These are phyloP conservation scores for Luffia ferchaultella DNA, from an alignment of 2,888 invertebrate species.

Conservation along the genomic window DNA sequence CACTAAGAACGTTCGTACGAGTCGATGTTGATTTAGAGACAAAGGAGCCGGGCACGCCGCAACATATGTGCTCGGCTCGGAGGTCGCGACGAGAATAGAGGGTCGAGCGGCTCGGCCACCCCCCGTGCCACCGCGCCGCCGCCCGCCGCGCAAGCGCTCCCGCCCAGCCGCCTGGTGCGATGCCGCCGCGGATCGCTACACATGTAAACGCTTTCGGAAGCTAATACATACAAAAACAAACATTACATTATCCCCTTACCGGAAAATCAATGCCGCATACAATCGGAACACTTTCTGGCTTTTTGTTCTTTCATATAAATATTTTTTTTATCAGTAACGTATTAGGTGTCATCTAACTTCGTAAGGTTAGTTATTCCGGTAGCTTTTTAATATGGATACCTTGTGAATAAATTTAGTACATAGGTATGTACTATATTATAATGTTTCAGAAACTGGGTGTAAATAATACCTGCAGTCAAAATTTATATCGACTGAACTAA, in stretches of 20 bases:
- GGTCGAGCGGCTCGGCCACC: constrained; percentile 21
- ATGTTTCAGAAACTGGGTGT: too few relatives aligned
- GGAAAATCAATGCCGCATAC: constrained; percentile 4
- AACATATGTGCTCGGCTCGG: constrained; percentile 29
- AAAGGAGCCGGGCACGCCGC: constrained; percentile 28
- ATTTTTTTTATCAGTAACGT: too few relatives aligned
- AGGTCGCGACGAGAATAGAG: constrained; percentile 38
- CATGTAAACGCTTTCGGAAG: constrained; percentile 43
- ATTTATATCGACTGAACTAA: too few relatives aligned
- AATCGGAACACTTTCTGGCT: background rate
- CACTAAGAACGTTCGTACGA: constrained; percentile 13
- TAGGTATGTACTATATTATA: too few relatives aligned
- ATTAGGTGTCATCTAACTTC: too few relatives aligned
- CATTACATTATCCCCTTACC: constrained; percentile 6
- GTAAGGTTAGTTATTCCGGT: too few relatives aligned
- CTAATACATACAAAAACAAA: constrained; percentile 23
- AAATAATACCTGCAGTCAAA: too few relatives aligned
- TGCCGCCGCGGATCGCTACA: constrained; percentile 25
- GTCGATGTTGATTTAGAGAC: constrained; percentile 23
- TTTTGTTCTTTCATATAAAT: too few relatives aligned
- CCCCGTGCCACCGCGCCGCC: constrained; percentile 15
- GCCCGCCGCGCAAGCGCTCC: constrained; percentile 4
- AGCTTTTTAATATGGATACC: too few relatives aligned
- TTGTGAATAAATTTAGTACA: too few relatives aligned
- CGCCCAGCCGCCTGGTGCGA: background rate